phyloP scores from a whole-genome alignment of 2,113 vertebrate genomes.

The Neogobius melanostomus region DNA sequence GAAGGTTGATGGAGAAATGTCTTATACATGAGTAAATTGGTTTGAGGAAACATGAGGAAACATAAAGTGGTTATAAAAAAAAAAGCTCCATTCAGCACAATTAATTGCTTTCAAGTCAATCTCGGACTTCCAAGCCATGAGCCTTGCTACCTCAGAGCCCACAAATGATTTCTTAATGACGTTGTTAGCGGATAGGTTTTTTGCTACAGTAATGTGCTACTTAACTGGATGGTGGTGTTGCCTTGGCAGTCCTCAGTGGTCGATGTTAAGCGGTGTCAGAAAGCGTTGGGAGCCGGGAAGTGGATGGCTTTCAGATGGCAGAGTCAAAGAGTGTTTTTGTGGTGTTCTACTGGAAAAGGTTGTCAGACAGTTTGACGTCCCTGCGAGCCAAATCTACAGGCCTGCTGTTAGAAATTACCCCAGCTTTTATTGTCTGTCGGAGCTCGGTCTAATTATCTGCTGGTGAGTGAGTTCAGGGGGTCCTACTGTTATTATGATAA shows the following conservation, averaged over 20 bases:
- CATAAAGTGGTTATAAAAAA: too few relatives aligned
- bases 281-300: slow-evolving; percentile 29
- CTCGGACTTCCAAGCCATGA: slow-evolving; percentile 26
- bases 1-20: too few relatives aligned
- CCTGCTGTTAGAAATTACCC: slow-evolving; percentile 29
- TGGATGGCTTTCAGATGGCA: slow-evolving; percentile 51
- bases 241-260: slow-evolving; percentile 13
- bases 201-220: slow-evolving; percentile 12
- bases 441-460: slow-evolving; percentile 18
- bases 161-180: slow-evolving; percentile 26
- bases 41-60: too few relatives aligned
- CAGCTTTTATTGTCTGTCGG: slow-evolving; percentile 26
- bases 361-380: slow-evolving; percentile 40
- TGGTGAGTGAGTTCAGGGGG: background rate
- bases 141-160: slow-evolving; percentile 31
- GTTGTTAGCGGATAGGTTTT: slow-evolving; percentile 1
- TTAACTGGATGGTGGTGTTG: slow-evolving; percentile 27
- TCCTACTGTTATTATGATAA: too few relatives aligned
- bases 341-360: slow-evolving; percentile 24
- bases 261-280: slow-evolving; percentile 23
- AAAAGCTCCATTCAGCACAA: too few relatives aligned
- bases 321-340: slow-evolving; percentile 14
- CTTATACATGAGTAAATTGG: too few relatives aligned
- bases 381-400: slow-evolving; percentile 18
- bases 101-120: slow-evolving; percentile 5